Evolutionary conservation across 2,797 vertebrate genomes (phyloP).

Genomic region (Enteromius unitaeniatus): DNA sequence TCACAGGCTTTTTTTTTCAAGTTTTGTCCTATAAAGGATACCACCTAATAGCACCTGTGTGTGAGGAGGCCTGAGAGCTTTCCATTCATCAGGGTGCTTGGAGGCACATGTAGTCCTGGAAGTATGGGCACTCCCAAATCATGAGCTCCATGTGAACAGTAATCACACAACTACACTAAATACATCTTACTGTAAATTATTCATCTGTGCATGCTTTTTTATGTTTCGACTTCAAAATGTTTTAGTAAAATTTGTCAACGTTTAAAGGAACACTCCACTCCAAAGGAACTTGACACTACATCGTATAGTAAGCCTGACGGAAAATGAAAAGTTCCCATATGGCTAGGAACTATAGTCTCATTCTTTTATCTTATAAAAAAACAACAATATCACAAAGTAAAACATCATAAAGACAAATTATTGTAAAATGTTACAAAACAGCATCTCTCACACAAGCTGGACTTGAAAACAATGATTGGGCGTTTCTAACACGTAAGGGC

Average conservation of each 20-base stretch:
- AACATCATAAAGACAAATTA: no score
- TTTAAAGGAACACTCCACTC: background rate
- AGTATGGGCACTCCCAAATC: background rate
- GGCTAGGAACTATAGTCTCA: no score
- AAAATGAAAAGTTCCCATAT: no score
- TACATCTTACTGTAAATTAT: background rate
- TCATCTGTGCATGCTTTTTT: background rate
- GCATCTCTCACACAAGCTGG: no score
- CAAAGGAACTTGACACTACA: no score
- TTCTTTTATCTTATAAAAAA: no score
- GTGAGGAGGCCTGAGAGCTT: background rate
- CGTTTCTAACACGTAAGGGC: no score
- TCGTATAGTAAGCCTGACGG: no score
- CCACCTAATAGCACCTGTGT: background rate
- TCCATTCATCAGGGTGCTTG: constrained; percentile 9
- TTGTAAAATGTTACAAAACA: no score
- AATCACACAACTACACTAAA: background rate
- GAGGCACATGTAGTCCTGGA: constrained; percentile 5
- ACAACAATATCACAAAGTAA: no score
- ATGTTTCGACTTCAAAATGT: background rate
- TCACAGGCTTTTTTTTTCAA: background rate
- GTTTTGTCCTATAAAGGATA: background rate
- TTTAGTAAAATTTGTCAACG: background rate
- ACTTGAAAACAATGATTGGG: no score
- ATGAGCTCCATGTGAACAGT: no score